Percentiles rank a stretch among this genome's conserved stretches.
Conservation (phyloP, 2,888 invertebrate genomes). For the Iphiclides podalirius region DNA sequence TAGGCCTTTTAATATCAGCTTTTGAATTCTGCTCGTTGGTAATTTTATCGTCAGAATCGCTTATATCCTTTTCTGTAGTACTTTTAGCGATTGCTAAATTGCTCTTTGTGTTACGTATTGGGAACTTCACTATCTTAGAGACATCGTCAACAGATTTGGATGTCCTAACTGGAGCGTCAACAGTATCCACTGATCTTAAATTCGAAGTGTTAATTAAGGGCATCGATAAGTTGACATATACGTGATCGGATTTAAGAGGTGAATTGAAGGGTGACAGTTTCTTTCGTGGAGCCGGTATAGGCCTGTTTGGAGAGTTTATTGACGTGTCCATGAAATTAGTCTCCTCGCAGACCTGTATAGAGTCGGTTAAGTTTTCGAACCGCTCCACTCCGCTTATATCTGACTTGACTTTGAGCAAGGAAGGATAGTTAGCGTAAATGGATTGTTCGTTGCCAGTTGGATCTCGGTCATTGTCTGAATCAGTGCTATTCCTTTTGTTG, state of each 20-base stretch:
- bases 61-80: constrained; percentile 32
- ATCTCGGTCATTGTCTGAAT: constrained; percentile 39
- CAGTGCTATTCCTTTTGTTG: constrained; percentile 56
- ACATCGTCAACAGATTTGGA: constrained; percentile 62
- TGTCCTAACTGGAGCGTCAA: constrained; percentile 61
- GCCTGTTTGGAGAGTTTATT: constrained; percentile 75
- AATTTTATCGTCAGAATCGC: constrained; percentile 23
- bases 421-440: constrained; percentile 70
- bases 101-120: constrained; percentile 27
- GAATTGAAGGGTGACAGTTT: constrained; percentile 58
- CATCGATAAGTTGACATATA: constrained; percentile 81
- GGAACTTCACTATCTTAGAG: constrained; percentile 37
- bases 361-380: constrained; percentile 84
- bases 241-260: constrained; percentile 74
- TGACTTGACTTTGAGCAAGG: constrained; percentile 53
- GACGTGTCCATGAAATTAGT: constrained; percentile 52
- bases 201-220: constrained; percentile 59
- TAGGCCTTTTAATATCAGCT: constrained; percentile 52
- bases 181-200: constrained; percentile 49
- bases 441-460: constrained; percentile 42
- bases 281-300: constrained; percentile 81
- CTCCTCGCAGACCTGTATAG: constrained; percentile 83
- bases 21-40: constrained; percentile 34
- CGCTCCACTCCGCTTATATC: constrained; percentile 66
- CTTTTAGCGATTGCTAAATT: constrained; percentile 31